Percentiles rank a stretch among this genome's conserved stretches.
phyloP scores from a whole-genome alignment of 2,888 invertebrate genomes.

The Agriotes lineatus region DNA sequence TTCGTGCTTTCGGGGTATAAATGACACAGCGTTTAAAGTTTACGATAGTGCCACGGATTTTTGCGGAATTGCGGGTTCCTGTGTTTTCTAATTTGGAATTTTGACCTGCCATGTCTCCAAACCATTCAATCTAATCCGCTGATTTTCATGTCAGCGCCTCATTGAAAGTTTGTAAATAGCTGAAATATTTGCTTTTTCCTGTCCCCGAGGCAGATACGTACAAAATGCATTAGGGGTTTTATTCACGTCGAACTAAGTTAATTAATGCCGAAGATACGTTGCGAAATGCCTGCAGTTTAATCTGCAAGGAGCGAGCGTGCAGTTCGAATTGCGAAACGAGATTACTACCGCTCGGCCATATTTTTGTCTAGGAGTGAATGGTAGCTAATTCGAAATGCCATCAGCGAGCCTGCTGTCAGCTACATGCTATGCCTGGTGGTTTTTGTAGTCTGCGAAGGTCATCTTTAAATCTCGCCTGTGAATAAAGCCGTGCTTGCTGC shows the following conservation, averaged over 20 bases:
- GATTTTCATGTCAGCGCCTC: no score
- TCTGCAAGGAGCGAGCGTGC: slow-evolving; percentile 42
- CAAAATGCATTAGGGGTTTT: no score
- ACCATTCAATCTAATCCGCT: no score
- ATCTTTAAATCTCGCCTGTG: slow-evolving; percentile 1
- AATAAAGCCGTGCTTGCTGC: background rate
- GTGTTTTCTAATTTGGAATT: no score
- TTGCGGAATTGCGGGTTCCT: no score
- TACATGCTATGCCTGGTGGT: slow-evolving; percentile 1
- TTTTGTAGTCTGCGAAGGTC: slow-evolving; percentile 13
- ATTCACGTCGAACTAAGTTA: slow-evolving; percentile 32
- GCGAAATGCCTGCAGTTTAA: slow-evolving; percentile 27
- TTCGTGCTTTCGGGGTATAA: no score
- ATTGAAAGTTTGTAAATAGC: no score
- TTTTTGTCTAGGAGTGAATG: slow-evolving; percentile 24
- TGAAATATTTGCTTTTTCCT: no score
- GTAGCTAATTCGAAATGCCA: slow-evolving; percentile 27
- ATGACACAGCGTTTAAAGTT: no score
- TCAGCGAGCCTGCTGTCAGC: slow-evolving; percentile 5
- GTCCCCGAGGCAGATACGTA: no score
- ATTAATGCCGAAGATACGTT: slow-evolving; percentile 38
- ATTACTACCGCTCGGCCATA: slow-evolving; percentile 21
- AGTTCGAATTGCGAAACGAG: slow-evolving; percentile 39
- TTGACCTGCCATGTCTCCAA: no score
- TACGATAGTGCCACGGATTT: no score